Percentiles rank a stretch among this genome's conserved stretches.
These are phyloP conservation scores for Bothrops jararaca DNA, from an alignment of 2,113 vertebrate species.

Conservation along the genomic window DNA sequence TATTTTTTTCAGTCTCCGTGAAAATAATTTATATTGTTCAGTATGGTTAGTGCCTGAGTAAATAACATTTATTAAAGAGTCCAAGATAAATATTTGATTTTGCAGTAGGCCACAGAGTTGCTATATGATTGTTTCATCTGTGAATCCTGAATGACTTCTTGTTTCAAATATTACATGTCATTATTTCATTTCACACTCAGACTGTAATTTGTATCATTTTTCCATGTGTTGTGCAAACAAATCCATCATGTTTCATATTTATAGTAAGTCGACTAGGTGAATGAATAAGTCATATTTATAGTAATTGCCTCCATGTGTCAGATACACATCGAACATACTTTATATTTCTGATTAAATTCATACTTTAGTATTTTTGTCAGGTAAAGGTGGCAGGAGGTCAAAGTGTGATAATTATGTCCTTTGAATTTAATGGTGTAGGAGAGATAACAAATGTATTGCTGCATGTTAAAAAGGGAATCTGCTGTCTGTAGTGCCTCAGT, in stretches of 20 bases:
- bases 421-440: not conserved
- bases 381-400: not conserved
- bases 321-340: not conserved
- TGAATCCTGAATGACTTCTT: not conserved
- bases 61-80: not conserved
- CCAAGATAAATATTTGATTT: not conserved
- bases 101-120: not conserved
- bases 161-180: not conserved
- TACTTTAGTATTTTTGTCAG: not conserved
- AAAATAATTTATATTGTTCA: not conserved
- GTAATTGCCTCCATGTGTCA: not conserved
- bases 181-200: not conserved
- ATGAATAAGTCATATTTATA: not conserved
- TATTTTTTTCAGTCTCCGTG: not conserved
- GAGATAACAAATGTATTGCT: not conserved
- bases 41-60: not conserved
- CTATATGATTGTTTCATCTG: not conserved
- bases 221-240: not conserved
- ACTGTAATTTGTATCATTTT: not conserved
- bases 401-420: not conserved
- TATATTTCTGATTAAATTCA: not conserved
- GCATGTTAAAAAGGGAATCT: not conserved
- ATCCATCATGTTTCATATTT: not conserved
- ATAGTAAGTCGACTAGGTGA: not conserved
- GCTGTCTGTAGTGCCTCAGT: not conserved